phyloP scores from a whole-genome alignment of 2,113 vertebrate species.

The Chaetodon trifascialis region DNA sequence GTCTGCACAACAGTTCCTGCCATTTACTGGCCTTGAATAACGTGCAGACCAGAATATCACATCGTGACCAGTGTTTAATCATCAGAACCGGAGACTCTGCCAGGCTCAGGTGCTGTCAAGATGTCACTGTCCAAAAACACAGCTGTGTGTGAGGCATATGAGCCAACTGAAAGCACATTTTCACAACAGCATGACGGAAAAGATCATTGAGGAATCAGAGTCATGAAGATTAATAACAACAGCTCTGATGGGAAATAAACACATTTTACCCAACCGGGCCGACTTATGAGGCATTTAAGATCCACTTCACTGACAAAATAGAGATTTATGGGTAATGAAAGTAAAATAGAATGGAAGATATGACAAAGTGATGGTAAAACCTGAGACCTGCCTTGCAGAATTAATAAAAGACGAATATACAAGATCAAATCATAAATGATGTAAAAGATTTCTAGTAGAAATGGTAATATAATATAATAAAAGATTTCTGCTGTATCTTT shows the following conservation, averaged over 20 bases:
- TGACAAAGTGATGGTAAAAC: neutral
- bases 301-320: slow-evolving; percentile 30
- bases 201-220: slow-evolving; percentile 37
- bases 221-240: slow-evolving; percentile 59
- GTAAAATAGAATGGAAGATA: slow-evolving; percentile 29
- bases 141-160: slow-evolving; percentile 22
- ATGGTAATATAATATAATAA: neutral
- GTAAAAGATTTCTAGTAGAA: neutral
- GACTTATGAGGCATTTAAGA: slow-evolving; percentile 28
- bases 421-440: neutral
- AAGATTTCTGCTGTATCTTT: neutral
- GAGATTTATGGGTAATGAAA: slow-evolving; percentile 45
- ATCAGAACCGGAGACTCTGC: slow-evolving; percentile 9
- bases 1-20: neutral
- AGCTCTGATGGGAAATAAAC: slow-evolving; percentile 62
- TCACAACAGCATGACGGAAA: slow-evolving; percentile 40
- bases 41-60: neutral
- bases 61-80: slow-evolving; percentile 7
- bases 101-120: slow-evolving; percentile 15
- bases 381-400: neutral
- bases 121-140: slow-evolving; percentile 6
- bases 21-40: neutral
- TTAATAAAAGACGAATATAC: neutral
- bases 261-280: slow-evolving; percentile 25
- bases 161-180: slow-evolving; percentile 37